These are phyloP conservation scores for Dicyrtomina minuta DNA, from an alignment of 2,888 invertebrate species.

Conservation along the genomic window DNA sequence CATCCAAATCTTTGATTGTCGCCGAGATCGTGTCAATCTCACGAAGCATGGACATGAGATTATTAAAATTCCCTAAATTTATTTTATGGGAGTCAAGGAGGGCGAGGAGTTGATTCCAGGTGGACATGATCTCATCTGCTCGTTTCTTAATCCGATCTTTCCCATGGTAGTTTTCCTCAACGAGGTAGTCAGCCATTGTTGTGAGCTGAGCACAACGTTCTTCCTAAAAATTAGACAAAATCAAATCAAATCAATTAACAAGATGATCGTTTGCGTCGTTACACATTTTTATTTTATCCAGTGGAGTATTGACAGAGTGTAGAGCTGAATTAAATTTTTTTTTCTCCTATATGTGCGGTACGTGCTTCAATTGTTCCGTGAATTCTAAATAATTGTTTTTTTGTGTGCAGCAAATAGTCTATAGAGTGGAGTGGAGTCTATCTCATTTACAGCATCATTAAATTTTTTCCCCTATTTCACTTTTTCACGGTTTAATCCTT, in stretches of 20 bases:
- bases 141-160: constrained; percentile 73
- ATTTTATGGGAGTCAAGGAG: constrained; percentile 80
- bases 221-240: constrained; percentile 62
- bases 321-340: too few species aligned
- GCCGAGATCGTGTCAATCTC: constrained; percentile 88
- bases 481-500: background rate
- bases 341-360: too few species aligned
- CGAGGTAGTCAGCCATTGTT: constrained; percentile 89
- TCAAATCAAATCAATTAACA: background rate
- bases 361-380: too few species aligned
- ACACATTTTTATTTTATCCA: background rate
- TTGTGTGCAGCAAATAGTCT: too few species aligned
- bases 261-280: background rate
- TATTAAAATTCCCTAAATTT: constrained; percentile 75
- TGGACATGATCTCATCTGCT: constrained; percentile 74
- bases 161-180: constrained; percentile 87
- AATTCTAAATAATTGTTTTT: too few species aligned
- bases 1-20: constrained; percentile 81
- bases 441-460: background rate
- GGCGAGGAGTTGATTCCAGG: constrained; percentile 83
- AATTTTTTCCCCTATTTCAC: background rate
- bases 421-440: too few species aligned
- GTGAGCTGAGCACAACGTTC: constrained; percentile 92
- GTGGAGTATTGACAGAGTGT: background rate
- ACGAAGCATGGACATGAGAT: constrained; percentile 81